A percentile compares a stretch with the other conserved stretches of the same genome.
Evolutionary conservation across 2,888 invertebrate species (phyloP).

Genomic region (Oscheius sp.): DNA sequence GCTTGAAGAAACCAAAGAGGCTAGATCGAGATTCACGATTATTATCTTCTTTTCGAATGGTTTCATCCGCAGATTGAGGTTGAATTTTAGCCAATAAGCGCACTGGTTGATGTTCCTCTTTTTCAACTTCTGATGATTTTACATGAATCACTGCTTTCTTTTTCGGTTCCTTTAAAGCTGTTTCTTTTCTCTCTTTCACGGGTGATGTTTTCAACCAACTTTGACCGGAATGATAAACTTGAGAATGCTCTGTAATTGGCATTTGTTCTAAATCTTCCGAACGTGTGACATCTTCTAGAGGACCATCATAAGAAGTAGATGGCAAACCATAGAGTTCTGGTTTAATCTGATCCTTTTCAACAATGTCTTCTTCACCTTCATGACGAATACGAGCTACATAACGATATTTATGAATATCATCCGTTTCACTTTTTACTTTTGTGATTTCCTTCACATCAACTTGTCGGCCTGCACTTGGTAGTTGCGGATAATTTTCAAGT

Average conservation of each 20-base stretch:
- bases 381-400: slow-evolving; percentile 36
- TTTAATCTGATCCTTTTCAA: slow-evolving; percentile 24
- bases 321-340: slow-evolving; percentile 32
- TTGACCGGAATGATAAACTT: slow-evolving; percentile 37
- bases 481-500: slow-evolving; percentile 1
- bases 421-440: not conserved
- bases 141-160: slow-evolving; percentile 6
- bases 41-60: not conserved
- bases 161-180: not conserved
- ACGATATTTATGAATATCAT: slow-evolving; percentile 23
- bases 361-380: slow-evolving; percentile 39
- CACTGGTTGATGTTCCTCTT: slow-evolving; percentile 8
- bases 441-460: no score
- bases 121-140: not conserved
- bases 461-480: not conserved
- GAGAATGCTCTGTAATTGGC: not conserved
- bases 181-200: not conserved
- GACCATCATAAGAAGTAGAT: slow-evolving; percentile 25
- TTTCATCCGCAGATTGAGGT: slow-evolving; percentile 25
- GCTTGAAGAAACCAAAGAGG: slow-evolving; percentile 17
- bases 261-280: not conserved
- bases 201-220: not conserved
- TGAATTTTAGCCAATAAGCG: slow-evolving; percentile 35
- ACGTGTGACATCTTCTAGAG: slow-evolving; percentile 28
- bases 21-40: not conserved